These are phyloP conservation scores for Dipodomys spectabilis DNA, from an alignment of 2,113 vertebrate species.

Conservation along the genomic window DNA sequence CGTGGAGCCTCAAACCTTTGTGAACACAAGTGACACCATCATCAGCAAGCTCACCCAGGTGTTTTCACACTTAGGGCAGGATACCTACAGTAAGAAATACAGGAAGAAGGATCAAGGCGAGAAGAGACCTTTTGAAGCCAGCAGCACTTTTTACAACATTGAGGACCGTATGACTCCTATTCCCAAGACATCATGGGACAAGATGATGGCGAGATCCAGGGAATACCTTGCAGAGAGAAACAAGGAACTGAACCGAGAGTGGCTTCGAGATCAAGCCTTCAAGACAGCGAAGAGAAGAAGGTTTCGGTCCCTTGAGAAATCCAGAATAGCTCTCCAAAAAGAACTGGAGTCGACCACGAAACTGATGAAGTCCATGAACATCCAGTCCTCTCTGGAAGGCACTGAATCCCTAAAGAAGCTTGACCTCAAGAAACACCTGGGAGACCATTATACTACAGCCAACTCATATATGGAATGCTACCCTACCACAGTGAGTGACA, in stretches of 20 bases:
- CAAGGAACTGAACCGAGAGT: conserved; percentile 83
- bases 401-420: conserved; percentile 90
- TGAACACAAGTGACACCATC: conserved; percentile 96
- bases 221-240: conserved; percentile 87
- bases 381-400: conserved; percentile 89
- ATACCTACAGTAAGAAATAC: conserved; percentile 95
- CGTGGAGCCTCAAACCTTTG: conserved; percentile 96
- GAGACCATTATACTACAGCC: conserved; percentile 96
- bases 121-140: conserved; percentile 94
- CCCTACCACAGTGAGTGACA: conserved; percentile 96
- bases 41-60: conserved; percentile 97
- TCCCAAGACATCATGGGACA: conserved; percentile 90
- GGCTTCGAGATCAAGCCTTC: conserved; percentile 82
- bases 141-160: conserved; percentile 95
- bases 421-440: conserved; percentile 93
- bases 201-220: conserved; percentile 91
- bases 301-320: conserved; percentile 95
- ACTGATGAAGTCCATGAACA: conserved; percentile 85
- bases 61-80: conserved; percentile 95
- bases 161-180: conserved; percentile 92
- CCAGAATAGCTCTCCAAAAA: conserved; percentile 92
- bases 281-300: conserved; percentile 92
- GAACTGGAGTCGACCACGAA: conserved; percentile 93
- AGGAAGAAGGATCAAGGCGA: conserved; percentile 97
- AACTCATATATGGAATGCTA: conserved; percentile 97